Evolutionary conservation across 2,888 invertebrate genomes (phyloP).

Genomic region (Oligia strigilis): DNA sequence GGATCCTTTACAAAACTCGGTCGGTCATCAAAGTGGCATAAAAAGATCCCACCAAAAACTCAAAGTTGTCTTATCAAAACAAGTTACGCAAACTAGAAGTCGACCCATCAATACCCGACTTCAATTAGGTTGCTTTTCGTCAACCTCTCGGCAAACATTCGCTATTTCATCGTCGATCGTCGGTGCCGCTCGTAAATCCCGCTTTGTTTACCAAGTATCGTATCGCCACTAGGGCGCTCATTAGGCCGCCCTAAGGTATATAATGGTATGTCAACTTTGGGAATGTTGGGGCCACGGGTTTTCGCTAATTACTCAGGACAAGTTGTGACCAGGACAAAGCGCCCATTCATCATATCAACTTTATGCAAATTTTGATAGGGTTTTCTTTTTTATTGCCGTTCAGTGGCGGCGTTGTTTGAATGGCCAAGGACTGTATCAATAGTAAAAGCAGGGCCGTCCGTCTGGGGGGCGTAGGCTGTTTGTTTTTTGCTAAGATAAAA

Average conservation of each 20-base stretch:
- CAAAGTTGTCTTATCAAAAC: constrained; percentile 55
- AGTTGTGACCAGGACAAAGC: constrained; percentile 14
- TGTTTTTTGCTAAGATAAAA: too few species aligned
- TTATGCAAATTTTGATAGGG: constrained; percentile 16
- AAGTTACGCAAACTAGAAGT: constrained; percentile 54
- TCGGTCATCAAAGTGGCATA: constrained; percentile 44
- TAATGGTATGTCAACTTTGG: constrained; percentile 56
- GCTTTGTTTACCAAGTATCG: constrained; percentile 56
- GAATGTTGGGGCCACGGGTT: constrained; percentile 37
- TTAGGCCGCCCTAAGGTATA: constrained; percentile 56
- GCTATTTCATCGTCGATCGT: constrained; percentile 55
- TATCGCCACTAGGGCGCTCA: constrained; percentile 50
- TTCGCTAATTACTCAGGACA: constrained; percentile 46
- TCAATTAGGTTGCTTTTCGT: constrained; percentile 59
- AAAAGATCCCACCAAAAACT: constrained; percentile 40
- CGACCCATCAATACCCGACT: constrained; percentile 55
- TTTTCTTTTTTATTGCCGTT: constrained; percentile 26
- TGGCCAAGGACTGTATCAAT: neutral
- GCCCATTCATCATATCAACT: constrained; percentile 23
- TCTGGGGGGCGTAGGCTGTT: too few species aligned
- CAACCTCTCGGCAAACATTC: constrained; percentile 39
- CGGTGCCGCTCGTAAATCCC: constrained; percentile 60
- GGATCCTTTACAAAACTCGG: constrained; percentile 24
- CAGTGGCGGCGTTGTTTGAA: constrained; percentile 1
- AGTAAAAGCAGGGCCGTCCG: neutral